These are phyloP conservation scores for Aegotheles bennettii DNA, from an alignment of 2,113 vertebrate species.

Conservation along the genomic window DNA sequence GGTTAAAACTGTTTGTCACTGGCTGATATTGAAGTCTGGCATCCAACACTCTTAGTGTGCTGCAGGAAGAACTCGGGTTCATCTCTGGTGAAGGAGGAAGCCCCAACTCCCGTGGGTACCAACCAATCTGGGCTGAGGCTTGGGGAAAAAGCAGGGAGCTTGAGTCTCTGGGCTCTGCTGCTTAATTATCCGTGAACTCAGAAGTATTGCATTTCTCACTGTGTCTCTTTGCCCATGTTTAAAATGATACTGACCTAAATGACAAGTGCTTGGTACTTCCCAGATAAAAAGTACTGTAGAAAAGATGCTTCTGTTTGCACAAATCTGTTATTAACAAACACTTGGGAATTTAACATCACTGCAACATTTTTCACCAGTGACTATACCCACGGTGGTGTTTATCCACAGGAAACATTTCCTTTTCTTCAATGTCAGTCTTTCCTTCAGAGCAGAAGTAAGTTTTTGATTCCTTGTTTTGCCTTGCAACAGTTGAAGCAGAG, in stretches of 20 bases:
- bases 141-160: neutral
- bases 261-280: neutral
- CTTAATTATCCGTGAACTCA: accelerated
- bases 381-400: neutral
- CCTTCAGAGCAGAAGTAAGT: neutral
- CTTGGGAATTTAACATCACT: neutral
- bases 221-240: accelerated
- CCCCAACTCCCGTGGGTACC: too few relatives aligned
- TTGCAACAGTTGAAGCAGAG: neutral
- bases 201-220: neutral
- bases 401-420: neutral
- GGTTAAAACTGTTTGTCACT: neutral
- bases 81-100: neutral
- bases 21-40: neutral
- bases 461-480: neutral
- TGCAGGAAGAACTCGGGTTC: neutral
- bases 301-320: neutral
- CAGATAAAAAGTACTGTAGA: neutral
- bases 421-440: neutral
- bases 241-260: too few relatives aligned
- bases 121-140: neutral
- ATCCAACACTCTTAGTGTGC: accelerated
- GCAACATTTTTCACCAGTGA: neutral
- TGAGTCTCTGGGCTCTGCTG: neutral
- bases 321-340: neutral